phyloP scores from a whole-genome alignment of 1,140 invertebrate genomes.

The Sarcophaga bullata region DNA sequence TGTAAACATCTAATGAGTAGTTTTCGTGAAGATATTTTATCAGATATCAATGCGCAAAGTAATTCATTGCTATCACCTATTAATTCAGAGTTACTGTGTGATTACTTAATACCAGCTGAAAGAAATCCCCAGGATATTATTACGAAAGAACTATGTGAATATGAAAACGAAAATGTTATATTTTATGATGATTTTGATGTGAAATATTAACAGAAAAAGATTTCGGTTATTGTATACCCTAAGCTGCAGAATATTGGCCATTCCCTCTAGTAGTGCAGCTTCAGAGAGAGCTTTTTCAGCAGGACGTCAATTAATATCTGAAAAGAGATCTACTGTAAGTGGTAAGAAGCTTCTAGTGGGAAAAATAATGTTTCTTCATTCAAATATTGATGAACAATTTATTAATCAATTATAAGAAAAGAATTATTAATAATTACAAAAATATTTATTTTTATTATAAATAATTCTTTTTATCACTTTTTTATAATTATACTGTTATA shows the following conservation, averaged over 20 bases:
- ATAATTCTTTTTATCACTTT: no score
- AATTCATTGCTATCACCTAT: background rate
- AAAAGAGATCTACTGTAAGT: background rate
- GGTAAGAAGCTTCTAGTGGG: background rate
- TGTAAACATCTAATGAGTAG: background rate
- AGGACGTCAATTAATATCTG: background rate
- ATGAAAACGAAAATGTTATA: background rate
- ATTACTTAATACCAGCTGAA: background rate
- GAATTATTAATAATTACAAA: no score
- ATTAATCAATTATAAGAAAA: no score
- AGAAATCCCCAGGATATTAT: background rate
- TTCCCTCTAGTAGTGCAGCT: background rate
- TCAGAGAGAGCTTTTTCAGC: background rate
- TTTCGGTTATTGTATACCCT: background rate
- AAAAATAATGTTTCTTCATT: background rate
- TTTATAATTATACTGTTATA: no score
- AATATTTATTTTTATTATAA: no score
- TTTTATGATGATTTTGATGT: background rate
- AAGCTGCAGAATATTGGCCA: background rate
- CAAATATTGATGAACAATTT: background rate
- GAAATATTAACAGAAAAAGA: background rate
- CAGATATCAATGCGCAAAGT: background rate
- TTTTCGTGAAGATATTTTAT: background rate
- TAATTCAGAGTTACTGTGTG: background rate
- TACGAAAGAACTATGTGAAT: background rate